Evolutionary conservation across 2,888 invertebrate species (phyloP).

Genomic region (Amaurobius ferox): DNA sequence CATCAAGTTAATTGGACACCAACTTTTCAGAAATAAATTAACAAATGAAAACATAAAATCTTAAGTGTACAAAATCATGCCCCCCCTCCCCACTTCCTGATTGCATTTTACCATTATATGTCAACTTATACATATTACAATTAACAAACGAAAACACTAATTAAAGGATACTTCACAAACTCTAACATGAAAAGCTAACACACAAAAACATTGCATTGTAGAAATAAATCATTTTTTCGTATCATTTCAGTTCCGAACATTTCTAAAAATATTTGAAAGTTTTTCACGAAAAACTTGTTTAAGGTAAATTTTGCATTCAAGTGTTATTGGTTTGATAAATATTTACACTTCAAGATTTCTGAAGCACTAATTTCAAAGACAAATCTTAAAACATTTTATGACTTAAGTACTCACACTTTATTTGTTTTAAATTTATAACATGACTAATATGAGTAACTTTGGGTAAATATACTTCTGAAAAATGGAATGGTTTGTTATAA

Average conservation of each 20-base stretch:
- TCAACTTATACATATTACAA: too few species aligned
- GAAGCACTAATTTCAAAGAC: slow-evolving; percentile 2
- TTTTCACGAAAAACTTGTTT: background rate
- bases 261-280: background rate
- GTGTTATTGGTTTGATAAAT: background rate
- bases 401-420: too few species aligned
- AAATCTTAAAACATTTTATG: too few species aligned
- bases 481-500: too few species aligned
- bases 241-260: background rate
- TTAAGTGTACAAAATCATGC: background rate
- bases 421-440: too few species aligned
- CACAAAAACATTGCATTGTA: background rate
- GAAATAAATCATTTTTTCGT: background rate
- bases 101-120: background rate
- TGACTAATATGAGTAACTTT: too few species aligned
- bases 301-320: background rate
- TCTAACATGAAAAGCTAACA: background rate
- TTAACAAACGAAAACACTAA: too few species aligned
- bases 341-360: background rate
- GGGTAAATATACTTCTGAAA: too few species aligned
- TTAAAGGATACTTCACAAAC: background rate
- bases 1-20: slow-evolving; percentile 39
- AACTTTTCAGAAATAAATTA: slow-evolving; percentile 64
- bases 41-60: slow-evolving; percentile 5
- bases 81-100: background rate